These are phyloP conservation scores for Nomada flava DNA, from an alignment of 2,888 invertebrate genomes.

Conservation along the genomic window DNA sequence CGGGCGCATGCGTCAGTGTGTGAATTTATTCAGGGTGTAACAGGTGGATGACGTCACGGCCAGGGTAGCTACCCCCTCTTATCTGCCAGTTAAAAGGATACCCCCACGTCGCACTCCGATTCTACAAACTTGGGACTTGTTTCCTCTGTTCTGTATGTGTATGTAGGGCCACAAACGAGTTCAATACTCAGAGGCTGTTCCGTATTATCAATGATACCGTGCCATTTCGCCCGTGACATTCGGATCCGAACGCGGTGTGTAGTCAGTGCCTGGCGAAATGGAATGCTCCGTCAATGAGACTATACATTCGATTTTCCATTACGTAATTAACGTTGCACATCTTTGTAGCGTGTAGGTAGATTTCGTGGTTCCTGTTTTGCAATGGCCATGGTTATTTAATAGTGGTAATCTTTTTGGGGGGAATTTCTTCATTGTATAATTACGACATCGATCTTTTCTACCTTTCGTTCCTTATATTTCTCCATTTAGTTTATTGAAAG, in stretches of 20 bases:
- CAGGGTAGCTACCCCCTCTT: slow-evolving; percentile 54
- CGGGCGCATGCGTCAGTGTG: slow-evolving; percentile 37
- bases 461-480: too few relatives aligned
- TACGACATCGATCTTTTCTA: too few relatives aligned
- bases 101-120: slow-evolving; percentile 15
- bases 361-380: neutral
- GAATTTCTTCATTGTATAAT: too few relatives aligned
- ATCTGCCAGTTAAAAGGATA: slow-evolving; percentile 1
- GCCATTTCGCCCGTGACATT: neutral
- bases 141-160: neutral
- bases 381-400: neutral
- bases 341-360: neutral
- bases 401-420: too few relatives aligned
- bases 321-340: neutral
- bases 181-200: too few relatives aligned
- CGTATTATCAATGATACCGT: too few relatives aligned
- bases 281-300: neutral
- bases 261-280: too few relatives aligned
- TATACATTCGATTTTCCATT: neutral
- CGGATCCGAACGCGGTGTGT: too few relatives aligned
- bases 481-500: too few relatives aligned
- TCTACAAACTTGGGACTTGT: slow-evolving; percentile 17
- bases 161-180: too few relatives aligned
- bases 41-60: slow-evolving; percentile 79
- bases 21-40: slow-evolving; percentile 77